A percentile compares a stretch with the other conserved stretches of the same genome.
Evolutionary conservation across 2,797 vertebrate genomes (phyloP).

Genomic region (Centroberyx gerrardi): DNA sequence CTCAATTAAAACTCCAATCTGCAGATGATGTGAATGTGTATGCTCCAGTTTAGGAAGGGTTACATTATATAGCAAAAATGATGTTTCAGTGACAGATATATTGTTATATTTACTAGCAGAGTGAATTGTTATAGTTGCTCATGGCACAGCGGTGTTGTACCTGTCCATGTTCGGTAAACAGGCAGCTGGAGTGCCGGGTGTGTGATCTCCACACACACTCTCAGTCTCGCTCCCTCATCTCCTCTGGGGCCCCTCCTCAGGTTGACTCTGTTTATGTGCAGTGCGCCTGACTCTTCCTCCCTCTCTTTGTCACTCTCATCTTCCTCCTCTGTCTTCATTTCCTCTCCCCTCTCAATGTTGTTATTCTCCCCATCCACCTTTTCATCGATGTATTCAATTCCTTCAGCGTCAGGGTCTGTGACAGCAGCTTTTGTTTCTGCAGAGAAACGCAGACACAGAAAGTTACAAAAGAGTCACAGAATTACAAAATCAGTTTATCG

Average conservation of each 20-base stretch:
- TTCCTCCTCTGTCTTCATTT: conserved; percentile 41
- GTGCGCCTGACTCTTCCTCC: conserved; percentile 35
- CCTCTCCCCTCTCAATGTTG: conserved; percentile 49
- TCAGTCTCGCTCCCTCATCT: conserved; percentile 59
- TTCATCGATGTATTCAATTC: conserved; percentile 75
- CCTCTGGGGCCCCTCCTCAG: conserved; percentile 49
- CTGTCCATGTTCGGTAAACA: conserved; percentile 84
- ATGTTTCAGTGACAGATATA: neutral
- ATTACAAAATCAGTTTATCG: neutral
- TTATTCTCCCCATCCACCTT: conserved; percentile 63
- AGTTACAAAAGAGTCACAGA: neutral
- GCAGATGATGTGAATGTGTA: too few species aligned
- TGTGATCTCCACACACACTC: conserved; percentile 83
- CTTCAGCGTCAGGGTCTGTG: conserved; percentile 65
- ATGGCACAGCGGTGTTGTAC: conserved; percentile 44
- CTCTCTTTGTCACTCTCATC: conserved; percentile 56
- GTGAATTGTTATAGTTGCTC: neutral
- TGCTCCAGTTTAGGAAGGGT: too few species aligned
- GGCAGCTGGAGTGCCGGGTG: conserved; percentile 83
- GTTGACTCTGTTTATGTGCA: conserved; percentile 81
- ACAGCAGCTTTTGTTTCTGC: conserved; percentile 70
- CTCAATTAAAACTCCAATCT: too few species aligned
- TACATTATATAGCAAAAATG: too few species aligned
- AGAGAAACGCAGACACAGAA: neutral
- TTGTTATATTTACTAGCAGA: neutral